Conservation (phyloP, 2,888 invertebrate genomes). For the Drosophila sordidapex region DNA sequence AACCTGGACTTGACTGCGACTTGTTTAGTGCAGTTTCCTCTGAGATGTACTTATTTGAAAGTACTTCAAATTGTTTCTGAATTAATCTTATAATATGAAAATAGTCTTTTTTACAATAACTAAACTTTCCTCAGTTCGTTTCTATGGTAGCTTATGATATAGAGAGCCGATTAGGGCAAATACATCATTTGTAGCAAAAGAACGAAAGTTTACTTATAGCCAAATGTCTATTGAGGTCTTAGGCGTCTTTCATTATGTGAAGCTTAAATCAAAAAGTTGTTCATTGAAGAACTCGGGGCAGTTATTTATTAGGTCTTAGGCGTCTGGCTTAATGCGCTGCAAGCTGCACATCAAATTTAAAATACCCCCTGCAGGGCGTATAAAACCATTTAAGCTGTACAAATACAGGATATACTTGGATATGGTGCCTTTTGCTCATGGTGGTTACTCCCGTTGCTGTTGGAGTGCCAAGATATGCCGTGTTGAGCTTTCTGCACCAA, state of each 20-base stretch:
- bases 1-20: background rate
- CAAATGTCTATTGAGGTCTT: background rate
- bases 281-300: background rate
- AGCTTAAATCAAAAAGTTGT: background rate
- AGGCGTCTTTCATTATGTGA: background rate
- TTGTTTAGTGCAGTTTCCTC: background rate
- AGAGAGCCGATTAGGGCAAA: background rate
- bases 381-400: background rate
- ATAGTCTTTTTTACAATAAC: background rate
- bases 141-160: no score
- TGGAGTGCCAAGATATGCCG: background rate
- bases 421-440: background rate
- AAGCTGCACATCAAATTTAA: background rate
- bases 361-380: background rate
- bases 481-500: constrained; percentile 33
- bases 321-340: background rate
- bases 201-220: background rate
- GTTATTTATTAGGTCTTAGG: background rate
- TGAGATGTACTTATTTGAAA: background rate
- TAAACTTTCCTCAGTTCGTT: background rate
- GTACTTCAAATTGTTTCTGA: background rate
- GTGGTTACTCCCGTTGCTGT: background rate
- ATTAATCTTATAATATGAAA: background rate
- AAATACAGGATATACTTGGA: background rate
- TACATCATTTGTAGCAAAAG: background rate